Conservation (phyloP, 2,797 vertebrate species). For the Neosilurus hyrtlii region DNA sequence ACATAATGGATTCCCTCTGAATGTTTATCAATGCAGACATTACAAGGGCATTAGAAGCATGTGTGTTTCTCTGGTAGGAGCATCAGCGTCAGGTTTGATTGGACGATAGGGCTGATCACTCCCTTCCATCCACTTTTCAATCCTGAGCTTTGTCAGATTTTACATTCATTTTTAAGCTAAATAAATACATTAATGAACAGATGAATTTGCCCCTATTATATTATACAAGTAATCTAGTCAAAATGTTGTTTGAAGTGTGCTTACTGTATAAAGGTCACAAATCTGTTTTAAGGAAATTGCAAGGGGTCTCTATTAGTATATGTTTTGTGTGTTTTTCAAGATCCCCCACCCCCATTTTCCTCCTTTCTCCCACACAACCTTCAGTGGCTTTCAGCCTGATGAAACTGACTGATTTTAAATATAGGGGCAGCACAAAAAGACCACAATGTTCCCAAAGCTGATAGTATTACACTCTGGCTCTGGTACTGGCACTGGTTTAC, state of each 20-base stretch:
- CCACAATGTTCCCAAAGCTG: neutral
- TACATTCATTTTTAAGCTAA: neutral
- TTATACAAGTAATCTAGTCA: neutral
- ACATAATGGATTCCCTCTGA: constrained; percentile 10
- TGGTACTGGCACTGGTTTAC: too few species aligned
- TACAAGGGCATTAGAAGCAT: too few species aligned
- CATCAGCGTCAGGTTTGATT: neutral
- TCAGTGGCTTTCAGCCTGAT: neutral
- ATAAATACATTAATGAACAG: neutral
- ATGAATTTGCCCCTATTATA: neutral
- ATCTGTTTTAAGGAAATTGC: neutral
- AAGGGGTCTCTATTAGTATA: neutral
- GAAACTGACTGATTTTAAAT: neutral
- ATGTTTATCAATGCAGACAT: neutral
- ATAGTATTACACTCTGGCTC: neutral
- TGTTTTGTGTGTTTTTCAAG: neutral
- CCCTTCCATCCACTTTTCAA: neutral
- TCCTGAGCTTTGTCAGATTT: neutral
- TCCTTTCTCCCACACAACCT: neutral
- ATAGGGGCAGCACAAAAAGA: neutral
- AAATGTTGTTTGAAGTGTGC: constrained; percentile 1
- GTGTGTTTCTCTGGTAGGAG: constrained; percentile 15
- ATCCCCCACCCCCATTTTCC: neutral
- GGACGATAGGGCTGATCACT: neutral
- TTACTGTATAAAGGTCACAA: constrained; percentile 10